phyloP scores from a whole-genome alignment of 2,888 invertebrate species.

The Anoplius nigerrimus region DNA sequence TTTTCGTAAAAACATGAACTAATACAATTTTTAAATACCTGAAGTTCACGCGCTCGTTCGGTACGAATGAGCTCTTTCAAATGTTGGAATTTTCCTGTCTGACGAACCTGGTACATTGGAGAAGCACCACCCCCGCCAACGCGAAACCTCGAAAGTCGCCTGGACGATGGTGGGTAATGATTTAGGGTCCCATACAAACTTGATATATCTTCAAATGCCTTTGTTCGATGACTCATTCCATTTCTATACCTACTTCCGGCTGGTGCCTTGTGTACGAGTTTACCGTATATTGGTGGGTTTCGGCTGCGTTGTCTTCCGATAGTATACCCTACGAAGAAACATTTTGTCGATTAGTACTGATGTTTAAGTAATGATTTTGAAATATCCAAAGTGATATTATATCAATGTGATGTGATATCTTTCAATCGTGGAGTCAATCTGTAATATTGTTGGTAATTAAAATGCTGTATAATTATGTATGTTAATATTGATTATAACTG shows the following conservation, averaged over 20 bases:
- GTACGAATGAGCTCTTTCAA: constrained; percentile 87
- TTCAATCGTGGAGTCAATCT: too few relatives aligned
- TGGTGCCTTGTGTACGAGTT: constrained; percentile 84
- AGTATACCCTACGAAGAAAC: constrained; percentile 11
- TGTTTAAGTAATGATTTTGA: background rate
- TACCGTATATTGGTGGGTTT: constrained; percentile 81
- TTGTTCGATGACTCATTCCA: constrained; percentile 73
- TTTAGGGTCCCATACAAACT: constrained; percentile 76
- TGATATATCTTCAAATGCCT: constrained; percentile 77
- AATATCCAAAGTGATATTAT: background rate
- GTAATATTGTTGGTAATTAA: too few relatives aligned
- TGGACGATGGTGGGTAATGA: constrained; percentile 76
- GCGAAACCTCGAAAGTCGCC: constrained; percentile 70
- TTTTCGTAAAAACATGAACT: too few relatives aligned
- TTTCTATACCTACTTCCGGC: constrained; percentile 72
- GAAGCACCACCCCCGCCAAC: constrained; percentile 53
- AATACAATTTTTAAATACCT: constrained; percentile 60
- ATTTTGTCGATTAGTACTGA: too few relatives aligned
- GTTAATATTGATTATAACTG: too few relatives aligned
- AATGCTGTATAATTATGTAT: too few relatives aligned
- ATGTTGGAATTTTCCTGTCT: constrained; percentile 81
- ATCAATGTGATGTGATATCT: too few relatives aligned
- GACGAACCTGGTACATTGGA: constrained; percentile 59
- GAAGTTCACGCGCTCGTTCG: constrained; percentile 85
- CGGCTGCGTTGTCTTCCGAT: constrained; percentile 59